Evolutionary conservation across 2,888 invertebrate species (phyloP), one percentile per base, ranked within the genome.

Genomic region (Tenthredo distinguenda): DNA sequence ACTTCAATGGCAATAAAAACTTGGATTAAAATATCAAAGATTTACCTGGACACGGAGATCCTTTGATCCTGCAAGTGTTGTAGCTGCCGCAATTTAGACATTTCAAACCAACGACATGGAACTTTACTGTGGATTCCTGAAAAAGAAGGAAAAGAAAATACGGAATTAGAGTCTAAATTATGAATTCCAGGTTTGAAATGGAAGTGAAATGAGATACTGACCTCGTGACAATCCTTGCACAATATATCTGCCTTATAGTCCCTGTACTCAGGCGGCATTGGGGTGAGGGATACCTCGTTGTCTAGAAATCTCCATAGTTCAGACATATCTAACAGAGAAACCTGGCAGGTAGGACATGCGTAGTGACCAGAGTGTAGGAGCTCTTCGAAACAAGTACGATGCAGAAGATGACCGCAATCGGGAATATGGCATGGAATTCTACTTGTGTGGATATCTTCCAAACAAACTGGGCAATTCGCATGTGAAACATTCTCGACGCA

Each of bases 191-290:
- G 15, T 31, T 12, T 26, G 40, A 9, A 40, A 81, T 18, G 10
- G 21, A 55, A 40, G 18, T 4, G 47, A 6, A 81, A 85, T 43
- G 50, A 85, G 65, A 85, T 85, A 85, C 90, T 90, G 93, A 97
- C 98, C 96, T 97, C 96, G 93, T 98, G 98, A 93, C 98, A 98
- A 94, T 98, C 98, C 93, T 97, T 97, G 94, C 98, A 98, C 10
- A 98, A 95, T 90, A 98, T 97, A 85, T 97, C 96, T 31, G 97
- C 96, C 90, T 96, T 96, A 91, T 96, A 96, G 93, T 97, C 96
- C 10, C 96, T 96, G 90, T 98, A 98, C 90, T 97, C 97, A 0
- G 96, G 95, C 0, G 98, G 98, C 97, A 98, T 97, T 6, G 97
- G 97, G 47, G 97, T 97, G 86, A 96, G 95, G 0, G 95, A 96